These are phyloP conservation scores for Pituophis catenifer DNA, from an alignment of 2,113 vertebrate species.

Conservation along the genomic window DNA sequence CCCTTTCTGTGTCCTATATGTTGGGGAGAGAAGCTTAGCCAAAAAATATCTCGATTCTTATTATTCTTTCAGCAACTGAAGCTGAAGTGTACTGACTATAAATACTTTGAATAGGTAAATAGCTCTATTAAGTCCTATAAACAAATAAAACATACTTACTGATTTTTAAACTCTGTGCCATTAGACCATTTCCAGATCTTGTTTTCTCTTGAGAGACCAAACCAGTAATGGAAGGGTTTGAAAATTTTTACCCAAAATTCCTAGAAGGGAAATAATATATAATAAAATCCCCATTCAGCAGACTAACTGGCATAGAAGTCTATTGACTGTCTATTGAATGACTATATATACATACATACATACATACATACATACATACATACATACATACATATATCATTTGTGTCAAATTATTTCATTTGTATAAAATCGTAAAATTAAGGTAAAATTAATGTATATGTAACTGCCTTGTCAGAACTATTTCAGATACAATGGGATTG, in stretches of 20 bases:
- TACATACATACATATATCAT: too few relatives aligned
- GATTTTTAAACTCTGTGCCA: background rate
- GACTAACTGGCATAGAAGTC: background rate
- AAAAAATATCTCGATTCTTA: background rate
- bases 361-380: too few relatives aligned
- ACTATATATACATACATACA: background rate
- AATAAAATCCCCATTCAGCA: background rate
- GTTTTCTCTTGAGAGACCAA: conserved; percentile 9
- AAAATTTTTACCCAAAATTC: background rate
- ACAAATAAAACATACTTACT: conserved; percentile 6
- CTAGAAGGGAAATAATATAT: background rate
- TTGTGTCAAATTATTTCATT: background rate
- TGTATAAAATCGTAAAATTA: background rate
- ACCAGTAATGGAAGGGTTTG: background rate
- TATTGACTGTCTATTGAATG: background rate
- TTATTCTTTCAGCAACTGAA: background rate
- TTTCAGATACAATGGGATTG: background rate
- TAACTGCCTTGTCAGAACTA: background rate
- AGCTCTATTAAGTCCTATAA: background rate
- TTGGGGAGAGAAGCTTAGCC: background rate
- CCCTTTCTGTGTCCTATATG: background rate
- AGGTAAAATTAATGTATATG: background rate
- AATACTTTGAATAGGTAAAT: background rate
- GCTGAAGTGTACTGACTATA: background rate
- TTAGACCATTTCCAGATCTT: background rate